A percentile compares a stretch with the other conserved stretches of the same genome.
These are phyloP conservation scores for Mustela nigripes DNA, from an alignment of 2,113 vertebrate genomes.

Conservation along the genomic window DNA sequence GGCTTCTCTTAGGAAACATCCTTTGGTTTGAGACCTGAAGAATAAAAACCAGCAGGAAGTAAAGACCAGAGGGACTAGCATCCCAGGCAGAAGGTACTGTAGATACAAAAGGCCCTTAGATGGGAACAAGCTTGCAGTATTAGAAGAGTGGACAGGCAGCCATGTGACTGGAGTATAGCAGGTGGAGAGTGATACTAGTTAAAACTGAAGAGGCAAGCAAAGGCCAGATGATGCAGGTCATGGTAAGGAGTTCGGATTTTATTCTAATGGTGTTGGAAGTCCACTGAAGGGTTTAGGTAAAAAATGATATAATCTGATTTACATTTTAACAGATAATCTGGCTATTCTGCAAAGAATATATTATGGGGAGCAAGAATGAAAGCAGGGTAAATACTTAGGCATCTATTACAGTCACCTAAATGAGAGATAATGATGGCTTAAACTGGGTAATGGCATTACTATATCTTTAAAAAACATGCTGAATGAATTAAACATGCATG, in stretches of 20 bases:
- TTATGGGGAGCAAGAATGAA: conserved; percentile 24
- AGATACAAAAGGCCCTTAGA: background rate
- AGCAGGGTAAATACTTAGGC: background rate
- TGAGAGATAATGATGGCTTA: conserved; percentile 36
- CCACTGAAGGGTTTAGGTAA: background rate
- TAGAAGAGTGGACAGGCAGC: background rate
- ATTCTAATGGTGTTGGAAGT: conserved; percentile 35
- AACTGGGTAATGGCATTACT: background rate
- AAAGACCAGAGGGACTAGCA: background rate
- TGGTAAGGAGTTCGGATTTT: background rate
- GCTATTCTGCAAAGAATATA: conserved; percentile 5
- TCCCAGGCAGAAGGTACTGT: background rate
- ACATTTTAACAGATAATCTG: conserved; percentile 4
- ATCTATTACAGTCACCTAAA: background rate
- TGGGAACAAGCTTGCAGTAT: background rate
- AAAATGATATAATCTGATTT: conserved; percentile 43
- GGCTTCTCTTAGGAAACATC: background rate
- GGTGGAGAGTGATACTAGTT: background rate
- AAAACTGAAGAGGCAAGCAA: background rate
- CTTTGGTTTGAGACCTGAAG: conserved; percentile 6
- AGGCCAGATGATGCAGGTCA: background rate
- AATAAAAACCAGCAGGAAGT: background rate
- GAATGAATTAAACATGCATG: background rate
- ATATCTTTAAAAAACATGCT: conserved; percentile 36
- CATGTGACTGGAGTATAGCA: background rate